Conservation (phyloP, 1,140 invertebrate genomes). For the Wasmannia auropunctata region DNA sequence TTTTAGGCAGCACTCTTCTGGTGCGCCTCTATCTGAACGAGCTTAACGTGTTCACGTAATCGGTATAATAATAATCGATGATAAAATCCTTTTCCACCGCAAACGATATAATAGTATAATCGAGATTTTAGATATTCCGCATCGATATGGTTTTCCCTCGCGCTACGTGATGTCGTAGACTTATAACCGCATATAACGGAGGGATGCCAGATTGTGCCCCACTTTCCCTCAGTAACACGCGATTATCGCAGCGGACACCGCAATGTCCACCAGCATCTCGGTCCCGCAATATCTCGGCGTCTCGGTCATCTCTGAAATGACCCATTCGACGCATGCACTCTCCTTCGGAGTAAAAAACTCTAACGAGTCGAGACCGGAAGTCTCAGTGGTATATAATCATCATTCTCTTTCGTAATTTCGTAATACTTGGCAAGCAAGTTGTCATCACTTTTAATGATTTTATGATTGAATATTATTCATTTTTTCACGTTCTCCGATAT, state of each 20-base stretch:
- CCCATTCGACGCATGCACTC: not conserved
- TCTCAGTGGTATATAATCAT: not conserved
- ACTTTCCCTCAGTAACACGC: conserved; percentile 35
- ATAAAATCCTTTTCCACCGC: conserved; percentile 13
- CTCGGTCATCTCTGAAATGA: conserved; percentile 23
- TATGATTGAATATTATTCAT: not conserved
- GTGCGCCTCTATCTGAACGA: not conserved
- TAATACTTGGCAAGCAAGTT: not conserved
- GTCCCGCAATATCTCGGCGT: not conserved
- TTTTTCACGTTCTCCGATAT: not conserved
- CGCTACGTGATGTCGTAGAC: not conserved
- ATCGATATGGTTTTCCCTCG: not conserved
- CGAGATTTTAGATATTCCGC: not conserved
- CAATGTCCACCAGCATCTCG: not conserved
- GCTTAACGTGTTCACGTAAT: not conserved
- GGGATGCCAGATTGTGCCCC: conserved; percentile 41
- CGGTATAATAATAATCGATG: not conserved
- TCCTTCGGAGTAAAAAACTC: not conserved
- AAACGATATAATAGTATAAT: conserved; percentile 24
- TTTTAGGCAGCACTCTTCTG: not conserved
- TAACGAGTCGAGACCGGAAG: not conserved
- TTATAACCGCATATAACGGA: conserved; percentile 34
- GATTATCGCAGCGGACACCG: conserved; percentile 43
- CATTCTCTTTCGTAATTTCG: conserved; percentile 1
- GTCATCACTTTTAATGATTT: not conserved